These are phyloP conservation scores for Ceriagrion tenellum DNA, from an alignment of 2,888 invertebrate genomes.

Conservation along the genomic window DNA sequence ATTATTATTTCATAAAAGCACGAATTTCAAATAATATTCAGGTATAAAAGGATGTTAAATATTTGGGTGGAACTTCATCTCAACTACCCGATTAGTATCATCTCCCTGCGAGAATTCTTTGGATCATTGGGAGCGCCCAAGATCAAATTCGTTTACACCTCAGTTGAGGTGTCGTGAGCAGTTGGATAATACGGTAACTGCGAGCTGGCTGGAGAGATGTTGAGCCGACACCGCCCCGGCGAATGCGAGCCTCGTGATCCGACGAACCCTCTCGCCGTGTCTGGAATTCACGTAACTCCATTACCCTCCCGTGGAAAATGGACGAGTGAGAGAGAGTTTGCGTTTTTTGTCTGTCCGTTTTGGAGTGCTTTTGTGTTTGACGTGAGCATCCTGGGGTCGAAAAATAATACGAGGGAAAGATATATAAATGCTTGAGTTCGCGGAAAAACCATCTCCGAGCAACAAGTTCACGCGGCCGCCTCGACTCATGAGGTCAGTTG, in stretches of 20 bases:
- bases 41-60: no score
- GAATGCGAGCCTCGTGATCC: neutral
- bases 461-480: neutral
- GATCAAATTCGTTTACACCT: neutral
- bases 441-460: neutral
- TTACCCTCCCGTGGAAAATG: neutral
- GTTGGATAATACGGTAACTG: neutral
- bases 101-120: no score
- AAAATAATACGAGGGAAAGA: neutral
- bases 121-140: neutral
- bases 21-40: no score
- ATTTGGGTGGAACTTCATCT: no score
- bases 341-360: neutral
- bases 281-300: neutral
- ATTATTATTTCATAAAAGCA: no score
- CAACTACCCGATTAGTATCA: no score
- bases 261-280: neutral
- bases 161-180: neutral
- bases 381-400: neutral
- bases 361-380: constrained; percentile 6
- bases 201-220: neutral
- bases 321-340: neutral
- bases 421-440: neutral
- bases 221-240: neutral
- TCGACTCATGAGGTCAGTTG: neutral